Evolutionary conservation across 1,140 invertebrate species (phyloP).

Genomic region (Stratiolaelaps scimitus): DNA sequence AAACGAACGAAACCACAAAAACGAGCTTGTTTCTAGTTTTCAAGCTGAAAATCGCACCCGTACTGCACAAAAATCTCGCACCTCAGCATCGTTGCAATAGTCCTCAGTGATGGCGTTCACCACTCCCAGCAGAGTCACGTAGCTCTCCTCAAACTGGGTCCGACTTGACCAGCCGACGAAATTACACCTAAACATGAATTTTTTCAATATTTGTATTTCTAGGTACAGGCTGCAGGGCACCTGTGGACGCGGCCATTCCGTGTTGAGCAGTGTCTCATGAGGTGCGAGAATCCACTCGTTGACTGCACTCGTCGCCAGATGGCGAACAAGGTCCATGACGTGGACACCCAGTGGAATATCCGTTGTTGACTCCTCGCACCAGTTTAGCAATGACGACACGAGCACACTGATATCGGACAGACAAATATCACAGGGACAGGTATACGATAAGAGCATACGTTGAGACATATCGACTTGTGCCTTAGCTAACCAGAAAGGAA

Average conservation of each 20-base stretch:
- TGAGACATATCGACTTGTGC: no score
- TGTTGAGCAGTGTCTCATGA: neutral
- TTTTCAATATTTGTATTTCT: neutral
- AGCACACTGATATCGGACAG: neutral
- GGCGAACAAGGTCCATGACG: neutral
- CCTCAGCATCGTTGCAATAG: conserved; percentile 21
- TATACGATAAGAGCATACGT: no score
- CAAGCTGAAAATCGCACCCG: no score
- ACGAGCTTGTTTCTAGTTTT: no score
- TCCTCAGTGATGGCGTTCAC: conserved; percentile 18
- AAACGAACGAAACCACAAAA: no score
- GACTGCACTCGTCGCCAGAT: neutral
- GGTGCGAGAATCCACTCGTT: conserved; percentile 19
- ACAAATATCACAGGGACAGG: no score
- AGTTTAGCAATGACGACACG: neutral
- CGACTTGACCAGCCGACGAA: conserved; percentile 22
- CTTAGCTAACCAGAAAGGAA: no score
- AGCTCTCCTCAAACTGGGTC: conserved; percentile 24
- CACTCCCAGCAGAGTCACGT: conserved; percentile 25
- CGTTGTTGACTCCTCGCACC: conserved; percentile 14
- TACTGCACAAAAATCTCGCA: neutral
- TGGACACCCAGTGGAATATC: neutral
- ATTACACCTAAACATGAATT: conserved; percentile 13
- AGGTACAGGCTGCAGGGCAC: neutral
- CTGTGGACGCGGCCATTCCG: conserved; percentile 12